Conservation (phyloP, 2,797 vertebrate species). For the Argentina silus region DNA sequence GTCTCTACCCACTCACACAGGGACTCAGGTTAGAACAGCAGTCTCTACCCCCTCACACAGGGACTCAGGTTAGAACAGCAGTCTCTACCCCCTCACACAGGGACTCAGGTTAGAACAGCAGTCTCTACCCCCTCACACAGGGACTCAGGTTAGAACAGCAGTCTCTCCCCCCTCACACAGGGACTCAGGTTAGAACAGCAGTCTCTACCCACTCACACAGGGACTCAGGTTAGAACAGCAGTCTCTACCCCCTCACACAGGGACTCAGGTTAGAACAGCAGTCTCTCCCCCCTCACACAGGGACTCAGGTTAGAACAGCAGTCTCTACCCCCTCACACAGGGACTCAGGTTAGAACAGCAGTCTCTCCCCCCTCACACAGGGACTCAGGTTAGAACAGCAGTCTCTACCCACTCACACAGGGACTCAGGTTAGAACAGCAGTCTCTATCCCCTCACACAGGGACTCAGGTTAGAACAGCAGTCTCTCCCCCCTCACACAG, state of each 20-base stretch:
- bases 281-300: background rate
- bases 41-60: background rate
- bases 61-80: background rate
- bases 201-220: background rate
- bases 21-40: background rate
- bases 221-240: background rate
- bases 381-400: background rate
- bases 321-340: background rate
- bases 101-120: background rate
- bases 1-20: background rate
- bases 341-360: background rate
- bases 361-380: background rate
- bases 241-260: background rate
- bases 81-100: background rate
- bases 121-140: background rate
- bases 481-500: background rate
- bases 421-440: background rate
- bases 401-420: background rate
- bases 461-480: background rate
- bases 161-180: background rate
- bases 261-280: background rate
- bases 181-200: background rate
- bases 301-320: background rate
- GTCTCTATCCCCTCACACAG: background rate
- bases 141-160: background rate